Evolutionary conservation across 2,888 invertebrate species (phyloP), one percentile per base, ranked within the genome.

Genomic region (Nycteola revayana): DNA sequence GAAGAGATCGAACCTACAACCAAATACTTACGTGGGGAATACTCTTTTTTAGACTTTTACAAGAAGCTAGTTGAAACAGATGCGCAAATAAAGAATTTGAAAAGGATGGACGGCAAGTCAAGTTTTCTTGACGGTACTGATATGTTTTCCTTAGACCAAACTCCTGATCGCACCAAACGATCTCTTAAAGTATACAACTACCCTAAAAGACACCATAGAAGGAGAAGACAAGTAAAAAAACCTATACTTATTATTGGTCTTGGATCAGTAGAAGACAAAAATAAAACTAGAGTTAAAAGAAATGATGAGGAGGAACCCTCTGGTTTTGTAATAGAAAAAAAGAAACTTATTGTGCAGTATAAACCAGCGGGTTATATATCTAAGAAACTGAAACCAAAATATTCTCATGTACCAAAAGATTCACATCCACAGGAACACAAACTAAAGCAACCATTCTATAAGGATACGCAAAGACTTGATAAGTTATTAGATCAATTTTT

Each of bases 41-140:
- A n/a, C n/a, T n/a, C n/a, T n/a, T 10, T 67, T 62, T 0, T 57
- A 87, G 87, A 77, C 25, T 87, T 87, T 40, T 85, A 78, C 59
- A 76, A 72, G 28, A 81, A 79, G 41, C 64, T 87, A 0, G 42
- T 82, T 1, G 49, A 76, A 54, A 81, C 83, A 0, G 86, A 87
- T 8, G 68, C 65, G 0, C 68, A 80, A 36, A 83, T 87, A 9
- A 68, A 65, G 28, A 69, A 65, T 1, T 45, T 87, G 0, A 83
- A 75, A 34, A 69, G 73, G 28, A 5, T 26, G 1, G 28, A 23
- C 10, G 21, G 25, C 0, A 11, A 9, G 0, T 7, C 17, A 0
- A 28, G 9, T 1, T 33, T 32, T 14, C 4, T 24, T 3, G 35
- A 32, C 2, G 23, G 17, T n/a, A 3, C 3, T 5, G 21, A 7